Percentiles rank a stretch among this genome's conserved stretches.
Conservation (phyloP, 2,888 invertebrate species). For the Biston stratarius region DNA sequence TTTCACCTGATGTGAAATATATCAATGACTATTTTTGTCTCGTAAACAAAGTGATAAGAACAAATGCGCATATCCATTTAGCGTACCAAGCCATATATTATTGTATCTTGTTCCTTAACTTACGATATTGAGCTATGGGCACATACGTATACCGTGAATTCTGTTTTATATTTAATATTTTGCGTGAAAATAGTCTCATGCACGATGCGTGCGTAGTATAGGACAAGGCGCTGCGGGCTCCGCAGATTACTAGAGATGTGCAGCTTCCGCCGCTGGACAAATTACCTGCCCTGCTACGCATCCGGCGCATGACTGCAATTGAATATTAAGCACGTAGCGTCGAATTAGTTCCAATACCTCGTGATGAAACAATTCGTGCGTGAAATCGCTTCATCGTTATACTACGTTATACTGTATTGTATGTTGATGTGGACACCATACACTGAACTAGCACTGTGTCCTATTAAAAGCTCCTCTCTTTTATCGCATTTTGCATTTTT, state of each 20-base stretch:
- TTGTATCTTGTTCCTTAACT: constrained; percentile 12
- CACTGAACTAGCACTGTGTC: background rate
- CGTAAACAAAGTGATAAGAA: constrained; percentile 57
- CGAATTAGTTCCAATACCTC: constrained; percentile 52
- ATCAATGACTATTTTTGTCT: constrained; percentile 65
- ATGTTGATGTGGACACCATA: constrained; percentile 7
- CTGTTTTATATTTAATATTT: constrained; percentile 4
- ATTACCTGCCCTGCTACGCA: constrained; percentile 62
- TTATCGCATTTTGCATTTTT: background rate
- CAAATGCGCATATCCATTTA: constrained; percentile 37
- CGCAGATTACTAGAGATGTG: constrained; percentile 69
- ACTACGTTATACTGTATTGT: constrained; percentile 12
- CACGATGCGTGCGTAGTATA: constrained; percentile 46
- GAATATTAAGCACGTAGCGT: constrained; percentile 60
- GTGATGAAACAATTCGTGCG: constrained; percentile 46
- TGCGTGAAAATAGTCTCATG: constrained; percentile 17
- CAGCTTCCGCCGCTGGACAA: constrained; percentile 73
- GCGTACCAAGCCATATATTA: constrained; percentile 7
- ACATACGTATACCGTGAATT: background rate
- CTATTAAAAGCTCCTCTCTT: too few species aligned
- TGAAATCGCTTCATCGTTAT: constrained; percentile 47
- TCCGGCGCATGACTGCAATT: constrained; percentile 67
- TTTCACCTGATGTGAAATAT: constrained; percentile 74
- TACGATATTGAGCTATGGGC: constrained; percentile 14
- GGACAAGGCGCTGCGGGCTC: constrained; percentile 50